Evolutionary conservation across 2,888 invertebrate species (phyloP), one percentile per base, ranked within the genome.

Genomic region (Luperina nickerlii): DNA sequence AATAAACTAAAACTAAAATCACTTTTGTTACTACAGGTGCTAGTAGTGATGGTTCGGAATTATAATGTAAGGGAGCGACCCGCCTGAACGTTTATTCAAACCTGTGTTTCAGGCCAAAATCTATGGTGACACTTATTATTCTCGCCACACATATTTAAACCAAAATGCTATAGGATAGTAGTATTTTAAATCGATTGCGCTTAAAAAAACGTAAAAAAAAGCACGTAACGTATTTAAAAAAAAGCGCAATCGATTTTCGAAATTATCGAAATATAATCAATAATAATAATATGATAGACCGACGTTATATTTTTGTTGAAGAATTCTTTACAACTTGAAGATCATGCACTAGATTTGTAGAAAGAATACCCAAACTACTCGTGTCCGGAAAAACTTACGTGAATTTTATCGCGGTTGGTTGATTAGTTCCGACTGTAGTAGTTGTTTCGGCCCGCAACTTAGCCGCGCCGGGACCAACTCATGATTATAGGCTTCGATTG

Each of bases 401-500:
- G 79, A 81, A 78, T 84, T 78, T 78, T 81, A 84, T 79, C 79
- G 48, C 32, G 68, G 48, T 69, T 42, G 27, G 68, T 63, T 81
- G 81, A 81, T 81, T 81, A 84, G 84, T 84, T 81, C 48, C 15
- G 63, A 48, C n/a, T 57, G n/a, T 57, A 81, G 79, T 81, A 63
- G 81, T 78, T 69, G 78, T 54, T 84, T 65, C 48, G 54, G 20
- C 6, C 48, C 38, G 20, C 68, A 79, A 81, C 79, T 84, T 69
- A 63, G 84, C 68, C 79, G 79, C 84, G 68, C 48, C 38, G 84
- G 81, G 81, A 79, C 84, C 79, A 69, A 84, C 38, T 84, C 79
- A 57, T 51, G 84, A 81, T 81, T 65, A 78, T 81, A 38, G 68
- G 18, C 57, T 69, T 32, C 79, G 79, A 81, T 57, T 69, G 68